Base-by-base conservation (phyloP, 2,888 invertebrate genomes). In the Eupithecia insigniata region DNA sequence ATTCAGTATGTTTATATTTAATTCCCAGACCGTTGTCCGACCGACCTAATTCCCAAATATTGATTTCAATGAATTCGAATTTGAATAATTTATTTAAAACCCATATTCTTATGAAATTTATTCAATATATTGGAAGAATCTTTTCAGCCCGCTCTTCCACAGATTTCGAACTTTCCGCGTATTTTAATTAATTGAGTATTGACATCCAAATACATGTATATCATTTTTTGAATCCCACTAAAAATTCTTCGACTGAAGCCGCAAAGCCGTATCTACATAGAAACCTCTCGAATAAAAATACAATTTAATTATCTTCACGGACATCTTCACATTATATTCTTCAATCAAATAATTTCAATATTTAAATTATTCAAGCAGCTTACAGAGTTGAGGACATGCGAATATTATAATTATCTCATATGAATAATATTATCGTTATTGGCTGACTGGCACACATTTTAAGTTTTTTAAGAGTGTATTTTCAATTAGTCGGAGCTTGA, bases 321-420 rank as follows among this genome's bases (percentile, higher is more conserved):
- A 18, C 61, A 32, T 64, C 36, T 22, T 64, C 64, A 39, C 64
- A 39, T 64, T 36, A 64, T 64, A 64, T 36, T 64, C 64, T 64
- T 36, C 64, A 64, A 73, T 69, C 73, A 51, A 69, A 73, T 71
- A 61, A 81, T 62, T 84, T 83, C 80, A 82, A 85, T 84, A 83
- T 83, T 79, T 78, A 84, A 83, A 83, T 83, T 84, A 83, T 86
- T 83, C 83, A 82, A 80, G 79, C 80, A 76, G 81, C 73, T 76
- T 76, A 79, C 79, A 87, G 84, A 84, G 80, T 83, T 79, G 82
- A 75, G 83, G 83, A 83, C 82, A 85, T 83, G 83, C 84, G 83
- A 84, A 86, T 62, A 85, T 87, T 87, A 89, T 88, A 90, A 91
- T 91, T 91, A 87, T 85, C 83, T 74, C 83, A 82, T 83, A 83